Percentiles rank a stretch among this genome's conserved stretches.
Evolutionary conservation across 2,113 vertebrate species (phyloP).

Genomic region (Ornithorhynchus anatinus): DNA sequence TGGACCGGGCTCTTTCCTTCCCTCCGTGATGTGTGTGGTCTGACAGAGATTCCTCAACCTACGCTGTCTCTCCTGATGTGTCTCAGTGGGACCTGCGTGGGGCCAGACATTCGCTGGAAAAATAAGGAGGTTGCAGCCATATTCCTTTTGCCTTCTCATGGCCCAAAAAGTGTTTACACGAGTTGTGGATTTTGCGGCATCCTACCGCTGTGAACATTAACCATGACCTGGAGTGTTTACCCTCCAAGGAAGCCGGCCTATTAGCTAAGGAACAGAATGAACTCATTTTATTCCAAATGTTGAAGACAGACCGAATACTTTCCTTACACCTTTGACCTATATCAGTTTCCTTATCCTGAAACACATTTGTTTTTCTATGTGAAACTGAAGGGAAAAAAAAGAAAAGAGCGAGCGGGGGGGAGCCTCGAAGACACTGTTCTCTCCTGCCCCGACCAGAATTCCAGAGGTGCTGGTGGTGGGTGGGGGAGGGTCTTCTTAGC

Average conservation of each 20-base stretch:
- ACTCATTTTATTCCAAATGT: neutral
- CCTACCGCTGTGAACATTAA: neutral
- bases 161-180: neutral
- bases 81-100: neutral
- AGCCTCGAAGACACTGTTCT: too few species aligned
- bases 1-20: neutral
- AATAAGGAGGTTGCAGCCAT: neutral
- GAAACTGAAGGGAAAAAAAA: neutral
- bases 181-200: neutral
- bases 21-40: neutral
- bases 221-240: neutral
- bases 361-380: neutral
- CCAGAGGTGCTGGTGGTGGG: too few species aligned
- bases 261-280: neutral
- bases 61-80: too few species aligned
- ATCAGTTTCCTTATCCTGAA: neutral
- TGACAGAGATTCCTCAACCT: neutral
- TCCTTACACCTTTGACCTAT: neutral
- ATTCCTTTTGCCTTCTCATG: neutral
- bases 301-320: neutral
- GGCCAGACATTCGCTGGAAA: neutral
- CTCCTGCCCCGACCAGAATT: too few species aligned
- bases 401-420: too few species aligned
- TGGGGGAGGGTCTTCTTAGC: too few species aligned
- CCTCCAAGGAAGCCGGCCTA: neutral